A percentile compares a stretch with the other conserved stretches of the same genome.
These are phyloP conservation scores for Malurus cyaneus DNA, from an alignment of 2,113 vertebrate genomes.

Conservation along the genomic window DNA sequence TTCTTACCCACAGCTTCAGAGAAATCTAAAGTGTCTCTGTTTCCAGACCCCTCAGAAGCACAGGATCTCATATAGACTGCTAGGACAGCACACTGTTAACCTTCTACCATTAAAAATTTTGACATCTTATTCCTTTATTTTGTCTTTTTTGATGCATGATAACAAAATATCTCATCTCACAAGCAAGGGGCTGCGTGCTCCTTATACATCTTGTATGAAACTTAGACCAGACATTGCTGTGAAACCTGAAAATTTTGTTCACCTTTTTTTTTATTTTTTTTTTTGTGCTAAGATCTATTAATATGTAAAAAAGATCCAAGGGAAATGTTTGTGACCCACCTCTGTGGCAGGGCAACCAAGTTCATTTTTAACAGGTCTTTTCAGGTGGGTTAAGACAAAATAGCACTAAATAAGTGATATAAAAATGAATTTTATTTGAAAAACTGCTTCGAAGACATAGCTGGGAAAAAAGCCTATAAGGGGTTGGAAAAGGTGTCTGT, in stretches of 20 bases:
- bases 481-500: neutral
- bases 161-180: neutral
- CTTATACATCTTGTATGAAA: neutral
- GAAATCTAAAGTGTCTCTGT: neutral
- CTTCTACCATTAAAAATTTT: neutral
- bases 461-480: neutral
- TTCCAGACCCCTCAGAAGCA: neutral
- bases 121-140: neutral
- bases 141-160: neutral
- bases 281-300: neutral
- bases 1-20: neutral
- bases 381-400: neutral
- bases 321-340: neutral
- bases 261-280: neutral
- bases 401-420: fast-evolving
- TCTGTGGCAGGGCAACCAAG: neutral
- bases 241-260: neutral
- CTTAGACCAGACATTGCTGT: neutral
- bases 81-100: neutral
- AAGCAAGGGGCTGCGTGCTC: neutral
- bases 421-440: neutral
- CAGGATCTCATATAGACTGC: neutral
- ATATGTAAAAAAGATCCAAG: neutral
- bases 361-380: neutral
- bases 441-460: neutral